phyloP scores from a whole-genome alignment of 2,888 invertebrate species.

The Gibbula magus region DNA sequence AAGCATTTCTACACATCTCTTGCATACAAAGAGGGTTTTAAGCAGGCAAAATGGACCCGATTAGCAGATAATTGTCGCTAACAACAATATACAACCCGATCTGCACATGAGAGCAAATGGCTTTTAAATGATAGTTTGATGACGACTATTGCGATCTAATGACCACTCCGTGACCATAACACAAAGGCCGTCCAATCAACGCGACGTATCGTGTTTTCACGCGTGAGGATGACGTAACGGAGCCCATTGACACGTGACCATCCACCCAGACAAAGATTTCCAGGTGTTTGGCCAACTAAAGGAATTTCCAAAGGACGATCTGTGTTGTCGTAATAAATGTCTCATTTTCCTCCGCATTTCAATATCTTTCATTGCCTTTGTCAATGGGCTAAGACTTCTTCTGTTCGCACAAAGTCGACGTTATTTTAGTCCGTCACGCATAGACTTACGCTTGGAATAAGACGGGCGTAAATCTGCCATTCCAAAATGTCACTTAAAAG shows the following conservation, averaged over 20 bases:
- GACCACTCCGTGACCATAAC: slow-evolving; percentile 9
- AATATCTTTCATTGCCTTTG: slow-evolving; percentile 15
- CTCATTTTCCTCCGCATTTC: background rate
- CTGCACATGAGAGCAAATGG: slow-evolving; percentile 19
- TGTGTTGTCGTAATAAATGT: background rate
- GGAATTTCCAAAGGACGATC: background rate
- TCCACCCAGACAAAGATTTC: slow-evolving; percentile 1
- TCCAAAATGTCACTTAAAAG: background rate
- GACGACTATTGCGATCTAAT: slow-evolving; percentile 15
- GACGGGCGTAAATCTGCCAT: background rate
- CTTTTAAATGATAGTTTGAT: slow-evolving; percentile 29
- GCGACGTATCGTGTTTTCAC: slow-evolving; percentile 17
- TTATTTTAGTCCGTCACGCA: background rate
- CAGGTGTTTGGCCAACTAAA: background rate
- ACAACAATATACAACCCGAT: slow-evolving; percentile 30
- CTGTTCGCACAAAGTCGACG: background rate
- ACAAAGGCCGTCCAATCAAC: slow-evolving; percentile 20
- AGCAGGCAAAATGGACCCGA: slow-evolving; percentile 25
- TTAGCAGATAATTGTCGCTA: slow-evolving; percentile 29
- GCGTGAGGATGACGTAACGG: slow-evolving; percentile 27
- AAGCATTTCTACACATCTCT: background rate
- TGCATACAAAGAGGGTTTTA: slow-evolving; percentile 30
- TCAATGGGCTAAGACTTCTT: background rate
- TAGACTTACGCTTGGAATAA: background rate
- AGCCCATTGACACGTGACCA: slow-evolving; percentile 12